Conservation (phyloP, 2,888 invertebrate species). For the Colostygia pectinataria region DNA sequence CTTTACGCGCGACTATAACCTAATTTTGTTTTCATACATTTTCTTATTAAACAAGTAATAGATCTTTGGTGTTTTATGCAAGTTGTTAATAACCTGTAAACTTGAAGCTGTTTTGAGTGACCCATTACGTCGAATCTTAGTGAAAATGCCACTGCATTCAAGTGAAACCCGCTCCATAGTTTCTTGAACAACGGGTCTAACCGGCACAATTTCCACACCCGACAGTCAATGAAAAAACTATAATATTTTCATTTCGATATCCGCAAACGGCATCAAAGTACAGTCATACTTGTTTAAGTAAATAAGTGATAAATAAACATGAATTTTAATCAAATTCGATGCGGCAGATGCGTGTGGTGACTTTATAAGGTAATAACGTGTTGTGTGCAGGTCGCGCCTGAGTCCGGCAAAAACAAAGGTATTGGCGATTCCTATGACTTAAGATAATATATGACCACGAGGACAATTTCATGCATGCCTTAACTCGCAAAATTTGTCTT, state of each 20-base stretch:
- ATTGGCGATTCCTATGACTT: constrained; percentile 79
- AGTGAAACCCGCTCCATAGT: constrained; percentile 13
- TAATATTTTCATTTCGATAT: constrained; percentile 23
- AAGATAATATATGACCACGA: constrained; percentile 76
- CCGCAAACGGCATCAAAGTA: constrained; percentile 45
- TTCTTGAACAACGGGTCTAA: constrained; percentile 25
- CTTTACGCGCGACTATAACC: no score
- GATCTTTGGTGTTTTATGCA: no score
- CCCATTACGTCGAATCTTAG: neutral
- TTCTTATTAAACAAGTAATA: no score
- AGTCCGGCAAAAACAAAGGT: constrained; percentile 69
- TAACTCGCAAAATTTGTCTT: constrained; percentile 26
- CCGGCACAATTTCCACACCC: constrained; percentile 10
- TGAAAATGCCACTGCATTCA: constrained; percentile 20
- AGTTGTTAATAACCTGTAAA: no score
- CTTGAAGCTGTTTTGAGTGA: no score
- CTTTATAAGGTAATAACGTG: constrained; percentile 75
- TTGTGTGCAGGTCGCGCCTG: constrained; percentile 64
- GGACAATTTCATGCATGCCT: constrained; percentile 69
- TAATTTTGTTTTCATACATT: no score
- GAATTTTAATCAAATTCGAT: constrained; percentile 80
- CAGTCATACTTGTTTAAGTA: constrained; percentile 60
- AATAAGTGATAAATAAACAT: constrained; percentile 76
- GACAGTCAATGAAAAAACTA: constrained; percentile 17
- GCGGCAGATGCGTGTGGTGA: constrained; percentile 72